Base-by-base conservation (phyloP, 2,797 vertebrate species). In the Acanthiza pusilla region DNA sequence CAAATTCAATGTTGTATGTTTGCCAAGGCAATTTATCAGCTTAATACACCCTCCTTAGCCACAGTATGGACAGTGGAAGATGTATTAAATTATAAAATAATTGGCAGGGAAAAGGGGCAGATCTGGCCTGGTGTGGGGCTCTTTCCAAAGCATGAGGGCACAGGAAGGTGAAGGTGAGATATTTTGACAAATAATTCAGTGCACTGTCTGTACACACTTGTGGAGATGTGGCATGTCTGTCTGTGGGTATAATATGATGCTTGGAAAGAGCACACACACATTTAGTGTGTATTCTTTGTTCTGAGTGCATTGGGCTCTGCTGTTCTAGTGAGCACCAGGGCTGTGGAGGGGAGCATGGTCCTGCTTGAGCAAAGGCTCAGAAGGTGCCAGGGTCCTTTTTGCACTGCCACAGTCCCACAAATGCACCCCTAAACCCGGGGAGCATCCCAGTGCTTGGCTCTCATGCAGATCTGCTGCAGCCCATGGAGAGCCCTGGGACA, bases 121-220 rank as follows among this genome's bases (percentile, higher is more conserved):
- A 6, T 77, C 43, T 60, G 55, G 25, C 12, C 30, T 4, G 0
- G 7, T 8, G 22, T 11, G 26, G 36, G 29, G 11, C 43, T 54
- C 32, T 47, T 47, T 21, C 48, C 32, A 34, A 40, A 67, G 43
- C 1, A 0, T 42, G 14, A 17, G 0, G 1, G 26, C 53, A 54
- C 53, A 53, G 25, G 54, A 68, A 36, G 40, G 27, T 32, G 45
- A 53, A 66, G n/a, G 9, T 14, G 30, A 70, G 36, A 29, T 45
- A 32, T 40, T 26, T 50, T 18, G 30, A 21, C 36, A 62, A 30
- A 21, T 29, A 30, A 36, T 80, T 72, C 26, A 54, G 32, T 50
- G 25, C 17, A 12, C 27, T 47, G 16, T 34, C 57, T 53, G 2
- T n/a, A 25, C 18, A n/a, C 30, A 30, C 21, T 15, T 51, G 20